phyloP scores from a whole-genome alignment of 1,140 invertebrate species.

The Phenacoccus solenopsis region DNA sequence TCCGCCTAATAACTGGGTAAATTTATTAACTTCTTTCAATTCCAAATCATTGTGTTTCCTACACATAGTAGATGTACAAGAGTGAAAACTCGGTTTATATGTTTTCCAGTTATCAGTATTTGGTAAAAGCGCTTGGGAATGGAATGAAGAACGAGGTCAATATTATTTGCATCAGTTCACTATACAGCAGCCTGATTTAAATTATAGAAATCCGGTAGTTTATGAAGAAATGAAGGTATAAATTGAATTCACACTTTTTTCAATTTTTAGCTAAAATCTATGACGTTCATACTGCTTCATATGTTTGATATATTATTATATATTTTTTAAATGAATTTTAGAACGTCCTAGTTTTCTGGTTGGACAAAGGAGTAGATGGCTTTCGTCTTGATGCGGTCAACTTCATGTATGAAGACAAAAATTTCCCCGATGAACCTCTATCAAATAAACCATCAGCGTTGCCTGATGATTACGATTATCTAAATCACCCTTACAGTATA shows the following conservation, averaged over 20 bases:
- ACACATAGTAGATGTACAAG: too few species aligned
- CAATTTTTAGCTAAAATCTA: too few species aligned
- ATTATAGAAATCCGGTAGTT: slow-evolving; percentile 48
- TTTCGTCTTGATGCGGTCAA: slow-evolving; percentile 51
- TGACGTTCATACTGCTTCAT: too few species aligned
- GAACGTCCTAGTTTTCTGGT: slow-evolving; percentile 44
- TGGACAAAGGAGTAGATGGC: slow-evolving; percentile 52
- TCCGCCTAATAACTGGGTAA: slow-evolving; percentile 48
- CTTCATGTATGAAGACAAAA: slow-evolving; percentile 36
- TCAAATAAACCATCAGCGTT: not conserved
- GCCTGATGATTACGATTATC: not conserved
- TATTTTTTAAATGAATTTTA: slow-evolving; percentile 22
- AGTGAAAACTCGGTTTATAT: too few species aligned
- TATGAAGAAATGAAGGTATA: slow-evolving; percentile 45
- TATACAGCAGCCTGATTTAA: slow-evolving; percentile 57
- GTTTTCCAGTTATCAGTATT: not conserved
- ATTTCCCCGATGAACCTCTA: slow-evolving; percentile 31
- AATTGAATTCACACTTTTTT: too few species aligned
- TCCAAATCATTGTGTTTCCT: too few species aligned
- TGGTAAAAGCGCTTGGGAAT: slow-evolving; percentile 49
- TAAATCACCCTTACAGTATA: slow-evolving; percentile 46
- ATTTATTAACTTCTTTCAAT: too few species aligned
- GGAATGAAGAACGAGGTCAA: slow-evolving; percentile 47
- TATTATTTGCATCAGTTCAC: slow-evolving; percentile 64
- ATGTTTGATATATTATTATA: too few species aligned